Evolutionary conservation across 2,113 vertebrate genomes (phyloP).

Genomic region (Scomber japonicus): DNA sequence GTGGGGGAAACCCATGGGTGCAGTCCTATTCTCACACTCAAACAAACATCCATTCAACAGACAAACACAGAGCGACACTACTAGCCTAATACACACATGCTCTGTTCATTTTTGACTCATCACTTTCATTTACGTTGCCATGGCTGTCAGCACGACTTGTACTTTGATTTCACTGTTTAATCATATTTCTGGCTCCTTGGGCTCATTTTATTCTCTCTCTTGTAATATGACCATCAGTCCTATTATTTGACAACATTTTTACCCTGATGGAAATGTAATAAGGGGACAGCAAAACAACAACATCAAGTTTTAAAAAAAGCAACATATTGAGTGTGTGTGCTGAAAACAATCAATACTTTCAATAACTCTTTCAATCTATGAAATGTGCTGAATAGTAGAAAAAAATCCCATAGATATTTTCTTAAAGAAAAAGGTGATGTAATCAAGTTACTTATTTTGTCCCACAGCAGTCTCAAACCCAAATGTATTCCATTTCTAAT

Average conservation of each 20-base stretch:
- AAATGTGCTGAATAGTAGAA: no score
- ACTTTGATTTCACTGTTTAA: constrained; percentile 21
- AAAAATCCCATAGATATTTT: no score
- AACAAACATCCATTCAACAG: constrained; percentile 46
- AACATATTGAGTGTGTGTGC: no score
- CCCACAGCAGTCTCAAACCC: no score
- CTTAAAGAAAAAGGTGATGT: no score
- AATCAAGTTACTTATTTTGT: no score
- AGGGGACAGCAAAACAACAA: background rate
- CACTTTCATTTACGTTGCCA: constrained; percentile 7
- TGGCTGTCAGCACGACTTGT: background rate
- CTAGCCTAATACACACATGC: constrained; percentile 27
- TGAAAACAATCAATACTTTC: no score
- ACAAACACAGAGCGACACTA: constrained; percentile 22
- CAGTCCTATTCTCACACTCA: constrained; percentile 62
- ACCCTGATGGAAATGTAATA: background rate
- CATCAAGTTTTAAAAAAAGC: background rate
- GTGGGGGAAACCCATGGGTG: constrained; percentile 63
- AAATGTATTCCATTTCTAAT: no score
- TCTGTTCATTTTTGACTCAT: constrained; percentile 41
- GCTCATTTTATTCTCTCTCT: background rate
- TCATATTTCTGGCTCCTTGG: background rate
- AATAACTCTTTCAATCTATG: no score
- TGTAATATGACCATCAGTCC: background rate
- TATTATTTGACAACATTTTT: background rate